Evolutionary conservation across 2,113 vertebrate genomes (phyloP).

Genomic region (Etheostoma spectabile): DNA sequence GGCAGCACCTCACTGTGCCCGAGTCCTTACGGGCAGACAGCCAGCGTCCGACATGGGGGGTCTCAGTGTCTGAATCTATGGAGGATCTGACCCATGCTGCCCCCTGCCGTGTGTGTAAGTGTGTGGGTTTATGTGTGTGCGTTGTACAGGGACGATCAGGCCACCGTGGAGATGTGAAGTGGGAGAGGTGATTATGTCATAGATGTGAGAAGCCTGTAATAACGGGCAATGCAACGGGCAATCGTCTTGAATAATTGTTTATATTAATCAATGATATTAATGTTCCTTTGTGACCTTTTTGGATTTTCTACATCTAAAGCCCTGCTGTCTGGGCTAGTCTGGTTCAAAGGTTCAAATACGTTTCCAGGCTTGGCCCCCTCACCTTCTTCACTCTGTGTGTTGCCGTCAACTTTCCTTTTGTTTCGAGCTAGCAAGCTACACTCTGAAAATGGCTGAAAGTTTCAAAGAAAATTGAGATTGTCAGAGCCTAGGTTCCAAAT

Average conservation of each 20-base stretch:
- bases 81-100: slow-evolving; percentile 45
- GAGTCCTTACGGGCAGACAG: slow-evolving; percentile 39
- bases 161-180: slow-evolving; percentile 37
- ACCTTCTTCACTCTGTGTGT: no score
- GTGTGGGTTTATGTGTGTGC: neutral
- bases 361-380: no score
- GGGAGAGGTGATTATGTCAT: slow-evolving; percentile 19
- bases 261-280: rapidly evolving
- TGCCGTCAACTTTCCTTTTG: no score
- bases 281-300: neutral
- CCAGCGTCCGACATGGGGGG: slow-evolving; percentile 65
- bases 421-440: no score
- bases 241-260: slow-evolving; percentile 9
- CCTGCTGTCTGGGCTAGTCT: neutral
- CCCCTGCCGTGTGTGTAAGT: slow-evolving; percentile 21
- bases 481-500: no score
- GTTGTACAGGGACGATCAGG: slow-evolving; percentile 16
- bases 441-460: no score
- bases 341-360: neutral
- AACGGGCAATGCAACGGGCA: neutral
- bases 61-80: slow-evolving; percentile 28
- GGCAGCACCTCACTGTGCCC: slow-evolving; percentile 50
- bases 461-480: no score
- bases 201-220: neutral
- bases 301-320: neutral